Percentiles rank a stretch among this genome's conserved stretches.
phyloP scores from a whole-genome alignment of 2,113 vertebrate species.

The Erythrolamprus reginae region DNA sequence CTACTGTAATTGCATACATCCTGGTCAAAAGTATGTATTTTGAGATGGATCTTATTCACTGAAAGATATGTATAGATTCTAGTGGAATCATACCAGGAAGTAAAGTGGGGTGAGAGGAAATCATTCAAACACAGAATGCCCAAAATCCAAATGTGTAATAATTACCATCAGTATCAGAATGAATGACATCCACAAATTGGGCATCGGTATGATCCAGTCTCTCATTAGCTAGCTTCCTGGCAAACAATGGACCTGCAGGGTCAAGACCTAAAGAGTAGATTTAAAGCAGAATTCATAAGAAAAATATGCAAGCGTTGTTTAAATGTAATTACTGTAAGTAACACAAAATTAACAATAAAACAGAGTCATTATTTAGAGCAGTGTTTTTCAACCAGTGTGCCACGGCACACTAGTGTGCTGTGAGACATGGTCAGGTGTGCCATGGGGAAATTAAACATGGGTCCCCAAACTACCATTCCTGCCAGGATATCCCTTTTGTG shows the following conservation, averaged over 20 bases:
- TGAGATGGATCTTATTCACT: not conserved
- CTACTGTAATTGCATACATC: not conserved
- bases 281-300: not conserved
- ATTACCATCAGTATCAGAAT: slow-evolving; percentile 87
- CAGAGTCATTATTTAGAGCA: not conserved
- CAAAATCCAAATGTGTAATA: slow-evolving; percentile 14
- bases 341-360: not conserved
- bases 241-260: slow-evolving; percentile 88
- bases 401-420: too few species aligned
- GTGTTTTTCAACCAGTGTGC: too few species aligned
- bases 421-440: too few species aligned
- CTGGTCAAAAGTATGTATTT: not conserved
- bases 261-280: slow-evolving; percentile 77
- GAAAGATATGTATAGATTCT: not conserved
- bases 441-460: too few species aligned
- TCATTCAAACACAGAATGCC: not conserved
- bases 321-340: not conserved
- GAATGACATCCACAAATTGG: slow-evolving; percentile 90
- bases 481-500: too few species aligned
- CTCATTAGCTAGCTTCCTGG: slow-evolving; percentile 58
- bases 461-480: too few species aligned
- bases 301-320: not conserved
- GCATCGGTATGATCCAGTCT: slow-evolving; percentile 84
- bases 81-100: not conserved
- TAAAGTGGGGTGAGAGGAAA: not conserved